Percentiles rank a stretch among this genome's conserved stretches.
These are phyloP conservation scores for Premnoplex brunnescens DNA, from an alignment of 2,797 vertebrate species.

Conservation along the genomic window DNA sequence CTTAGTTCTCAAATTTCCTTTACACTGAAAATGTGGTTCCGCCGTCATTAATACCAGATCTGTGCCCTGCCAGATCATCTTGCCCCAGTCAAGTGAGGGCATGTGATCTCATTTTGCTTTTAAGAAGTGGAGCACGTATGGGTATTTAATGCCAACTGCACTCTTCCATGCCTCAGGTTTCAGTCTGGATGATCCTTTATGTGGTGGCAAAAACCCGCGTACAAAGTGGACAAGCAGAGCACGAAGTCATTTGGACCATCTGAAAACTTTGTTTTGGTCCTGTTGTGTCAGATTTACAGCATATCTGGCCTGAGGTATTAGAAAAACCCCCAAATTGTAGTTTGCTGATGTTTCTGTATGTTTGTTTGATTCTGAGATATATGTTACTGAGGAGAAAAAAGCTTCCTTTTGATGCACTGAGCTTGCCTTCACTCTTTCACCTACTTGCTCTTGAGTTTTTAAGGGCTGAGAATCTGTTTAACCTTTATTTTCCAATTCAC, in stretches of 20 bases:
- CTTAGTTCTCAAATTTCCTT: neutral
- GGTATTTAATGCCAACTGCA: neutral
- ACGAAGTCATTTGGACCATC: neutral
- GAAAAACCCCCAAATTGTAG: neutral
- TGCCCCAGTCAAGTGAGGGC: neutral
- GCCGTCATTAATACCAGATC: neutral
- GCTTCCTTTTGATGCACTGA: neutral
- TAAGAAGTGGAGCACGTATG: neutral
- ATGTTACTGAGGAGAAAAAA: neutral
- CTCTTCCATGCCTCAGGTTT: neutral
- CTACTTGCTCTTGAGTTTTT: neutral
- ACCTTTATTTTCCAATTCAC: neutral
- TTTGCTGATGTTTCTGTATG: neutral
- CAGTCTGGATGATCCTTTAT: neutral
- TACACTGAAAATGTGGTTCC: neutral
- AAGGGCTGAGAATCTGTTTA: neutral
- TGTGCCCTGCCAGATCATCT: neutral
- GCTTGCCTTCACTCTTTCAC: neutral
- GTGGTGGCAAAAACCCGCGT: neutral
- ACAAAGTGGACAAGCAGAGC: neutral
- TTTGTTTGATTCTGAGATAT: neutral
- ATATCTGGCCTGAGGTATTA: neutral
- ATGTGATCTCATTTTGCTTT: neutral
- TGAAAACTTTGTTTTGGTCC: neutral
- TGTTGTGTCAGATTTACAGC: neutral